Evolutionary conservation across 2,113 vertebrate genomes (phyloP), one percentile per base, ranked within the genome.

Genomic region (Hoplias malabaricus): DNA sequence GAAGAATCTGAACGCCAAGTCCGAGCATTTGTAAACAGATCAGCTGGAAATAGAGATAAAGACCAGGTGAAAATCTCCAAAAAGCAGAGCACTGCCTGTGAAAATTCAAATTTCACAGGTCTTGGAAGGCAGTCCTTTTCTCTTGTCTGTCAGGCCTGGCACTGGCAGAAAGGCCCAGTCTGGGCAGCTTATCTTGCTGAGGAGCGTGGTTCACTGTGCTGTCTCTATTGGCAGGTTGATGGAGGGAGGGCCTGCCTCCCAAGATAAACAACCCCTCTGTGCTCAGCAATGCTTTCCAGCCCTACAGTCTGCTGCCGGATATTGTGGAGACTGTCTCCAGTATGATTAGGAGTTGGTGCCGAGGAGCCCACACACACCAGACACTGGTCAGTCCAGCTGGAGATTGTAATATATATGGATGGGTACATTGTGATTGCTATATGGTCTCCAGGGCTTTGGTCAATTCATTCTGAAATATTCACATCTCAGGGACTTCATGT

Each of bases 191-290:
- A 90, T 88, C 87, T 81, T 78, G 73, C 77, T 53, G 53, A 25
- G 72, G 77, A 85, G 82, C 79, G 25, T 78, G 34, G 8, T 42
- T 69, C 83, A 73, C 79, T 61, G 69, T 75, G 83, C 42, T 67
- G 79, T 81, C 84, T 88, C 76, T 71, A 79, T 75, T 85, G 87
- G 87, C 75, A 79, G n/a, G 72, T 65, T 86, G 87, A 90, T 85
- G 77, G 84, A 87, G 80, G 77, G 70, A 85, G 82, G 82, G 76
- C 84, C 88, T 91, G 89, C 69, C 78, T 81, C 74, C 78, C 73
- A 53, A 85, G 89, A 91, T 90, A 91, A 90, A 87, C 86, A 83
- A 84, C 82, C 73, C 71, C 81, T 85, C 84, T 82, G 82, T 84
- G 84, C 85, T 83, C 81, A 78, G 81, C 48, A 43, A 73, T 86